Evolutionary conservation across 2,888 invertebrate species (phyloP).

Genomic region (Baronia brevicornis): DNA sequence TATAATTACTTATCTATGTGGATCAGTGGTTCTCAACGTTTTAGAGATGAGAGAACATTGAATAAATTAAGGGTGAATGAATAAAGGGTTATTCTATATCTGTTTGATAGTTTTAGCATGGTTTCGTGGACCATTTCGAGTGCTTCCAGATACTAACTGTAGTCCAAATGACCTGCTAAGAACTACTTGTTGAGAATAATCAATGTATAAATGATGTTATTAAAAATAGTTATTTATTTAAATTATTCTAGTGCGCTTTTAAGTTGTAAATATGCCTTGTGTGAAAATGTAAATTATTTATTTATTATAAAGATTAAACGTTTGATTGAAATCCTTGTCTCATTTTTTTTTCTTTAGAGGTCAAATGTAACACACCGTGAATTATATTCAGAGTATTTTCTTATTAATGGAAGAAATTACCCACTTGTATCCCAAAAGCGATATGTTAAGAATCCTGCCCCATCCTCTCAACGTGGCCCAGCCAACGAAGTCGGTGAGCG

Average conservation of each 20-base stretch:
- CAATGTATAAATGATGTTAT: constrained; percentile 9
- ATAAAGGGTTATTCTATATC: too few relatives aligned
- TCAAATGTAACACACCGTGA: neutral
- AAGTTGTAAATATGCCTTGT: constrained; percentile 67
- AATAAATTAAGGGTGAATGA: too few relatives aligned
- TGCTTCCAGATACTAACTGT: neutral
- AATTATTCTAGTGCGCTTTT: constrained; percentile 39
- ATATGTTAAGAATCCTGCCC: too few relatives aligned
- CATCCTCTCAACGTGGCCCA: too few relatives aligned
- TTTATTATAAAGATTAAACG: constrained; percentile 54
- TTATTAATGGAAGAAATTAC: neutral
- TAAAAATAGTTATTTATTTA: constrained; percentile 26
- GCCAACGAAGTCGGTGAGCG: too few relatives aligned
- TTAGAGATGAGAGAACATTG: too few relatives aligned
- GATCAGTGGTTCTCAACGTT: too few relatives aligned
- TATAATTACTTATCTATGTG: too few relatives aligned
- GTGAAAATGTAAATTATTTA: constrained; percentile 65
- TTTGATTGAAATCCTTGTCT: neutral
- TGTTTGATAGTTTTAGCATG: too few relatives aligned
- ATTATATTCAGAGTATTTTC: neutral
- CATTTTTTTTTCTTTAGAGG: neutral
- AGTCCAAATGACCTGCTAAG: neutral
- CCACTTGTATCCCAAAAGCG: too few relatives aligned
- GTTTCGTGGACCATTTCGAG: too few relatives aligned
- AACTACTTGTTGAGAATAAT: neutral